A percentile compares a stretch with the other conserved stretches of the same genome.
These are phyloP conservation scores for Pseudocheirus occidentalis DNA, from an alignment of 2,797 vertebrate genomes.

Conservation along the genomic window DNA sequence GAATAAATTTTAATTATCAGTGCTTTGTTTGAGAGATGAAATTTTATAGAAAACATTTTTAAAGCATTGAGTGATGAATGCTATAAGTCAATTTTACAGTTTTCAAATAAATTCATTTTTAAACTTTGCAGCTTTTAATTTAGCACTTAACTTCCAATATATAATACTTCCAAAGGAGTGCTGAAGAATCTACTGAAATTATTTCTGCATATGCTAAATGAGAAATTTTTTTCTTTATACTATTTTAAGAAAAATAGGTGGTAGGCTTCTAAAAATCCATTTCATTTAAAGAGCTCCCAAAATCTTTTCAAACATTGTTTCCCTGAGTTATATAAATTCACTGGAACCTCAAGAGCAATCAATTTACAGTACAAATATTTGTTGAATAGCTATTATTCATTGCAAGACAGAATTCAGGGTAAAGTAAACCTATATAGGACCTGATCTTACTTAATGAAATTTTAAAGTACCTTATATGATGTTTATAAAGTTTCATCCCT, in stretches of 20 bases:
- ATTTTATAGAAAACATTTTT: slow-evolving; percentile 28
- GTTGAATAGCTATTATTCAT: not conserved
- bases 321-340: not conserved
- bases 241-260: not conserved
- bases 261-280: not conserved
- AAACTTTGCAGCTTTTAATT: slow-evolving; percentile 26
- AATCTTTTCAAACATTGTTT: not conserved
- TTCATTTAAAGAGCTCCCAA: not conserved
- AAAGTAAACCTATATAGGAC: not conserved
- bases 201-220: not conserved
- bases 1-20: slow-evolving; percentile 74
- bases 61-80: slow-evolving; percentile 13
- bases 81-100: not conserved
- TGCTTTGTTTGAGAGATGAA: slow-evolving; percentile 36
- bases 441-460: not conserved
- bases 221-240: not conserved
- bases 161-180: not conserved
- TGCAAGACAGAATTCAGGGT: not conserved
- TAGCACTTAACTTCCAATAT: not conserved
- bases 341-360: not conserved
- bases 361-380: not conserved
- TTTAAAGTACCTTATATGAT: not conserved
- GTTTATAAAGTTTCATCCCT: not conserved
- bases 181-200: not conserved
- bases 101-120: slow-evolving; percentile 1